Evolutionary conservation across 2,113 vertebrate species (phyloP).

Genomic region (Myocastor coypus): DNA sequence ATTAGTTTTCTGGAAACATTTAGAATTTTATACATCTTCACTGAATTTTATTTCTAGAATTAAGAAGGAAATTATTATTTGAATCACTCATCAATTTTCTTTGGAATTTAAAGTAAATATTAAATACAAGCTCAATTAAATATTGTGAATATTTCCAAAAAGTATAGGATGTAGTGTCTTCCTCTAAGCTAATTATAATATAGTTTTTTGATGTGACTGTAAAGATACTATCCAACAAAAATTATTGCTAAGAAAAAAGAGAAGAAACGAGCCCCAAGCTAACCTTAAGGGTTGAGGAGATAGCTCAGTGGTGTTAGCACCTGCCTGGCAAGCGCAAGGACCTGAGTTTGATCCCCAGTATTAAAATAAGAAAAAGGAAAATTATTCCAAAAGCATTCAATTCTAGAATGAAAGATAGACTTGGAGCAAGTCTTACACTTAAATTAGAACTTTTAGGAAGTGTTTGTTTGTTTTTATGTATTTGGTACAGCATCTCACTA

Average conservation of each 20-base stretch:
- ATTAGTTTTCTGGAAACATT: background rate
- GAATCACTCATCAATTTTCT: background rate
- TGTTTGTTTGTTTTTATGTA: background rate
- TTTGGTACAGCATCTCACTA: too few relatives aligned
- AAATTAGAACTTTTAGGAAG: background rate
- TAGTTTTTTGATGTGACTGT: background rate
- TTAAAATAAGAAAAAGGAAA: background rate
- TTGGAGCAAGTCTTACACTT: background rate
- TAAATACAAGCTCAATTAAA: background rate
- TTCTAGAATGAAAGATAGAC: background rate
- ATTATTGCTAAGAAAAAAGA: background rate
- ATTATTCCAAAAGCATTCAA: background rate
- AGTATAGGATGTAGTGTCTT: background rate
- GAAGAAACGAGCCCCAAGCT: too few relatives aligned
- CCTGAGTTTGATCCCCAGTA: too few relatives aligned
- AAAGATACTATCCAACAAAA: background rate
- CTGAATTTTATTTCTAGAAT: background rate
- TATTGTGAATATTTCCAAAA: background rate
- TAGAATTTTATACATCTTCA: background rate
- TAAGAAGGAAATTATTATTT: background rate
- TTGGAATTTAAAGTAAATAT: slow-evolving; percentile 2
- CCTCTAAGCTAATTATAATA: background rate
- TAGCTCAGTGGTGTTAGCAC: too few relatives aligned
- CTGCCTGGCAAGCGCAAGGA: too few relatives aligned
- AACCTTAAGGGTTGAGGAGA: too few relatives aligned